Conservation (phyloP, 2,113 vertebrate species). For the Hyaena hyaena region DNA sequence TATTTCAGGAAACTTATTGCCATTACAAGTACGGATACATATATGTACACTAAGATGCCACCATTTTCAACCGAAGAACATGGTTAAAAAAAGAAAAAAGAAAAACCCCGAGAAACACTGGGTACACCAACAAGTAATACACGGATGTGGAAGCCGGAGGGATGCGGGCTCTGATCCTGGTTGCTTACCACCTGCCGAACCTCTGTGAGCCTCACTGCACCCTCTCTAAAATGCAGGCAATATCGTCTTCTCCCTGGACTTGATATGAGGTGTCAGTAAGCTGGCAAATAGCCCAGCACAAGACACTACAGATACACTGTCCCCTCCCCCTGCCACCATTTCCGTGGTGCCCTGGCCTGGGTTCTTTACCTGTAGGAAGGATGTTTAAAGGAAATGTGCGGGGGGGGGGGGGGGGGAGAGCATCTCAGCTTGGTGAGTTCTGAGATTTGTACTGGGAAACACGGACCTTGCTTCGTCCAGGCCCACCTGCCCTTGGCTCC, state of each 20-base stretch:
- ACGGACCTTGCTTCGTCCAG: too few species aligned
- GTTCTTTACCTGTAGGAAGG: not conserved
- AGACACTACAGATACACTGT: not conserved
- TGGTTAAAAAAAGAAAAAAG: not conserved
- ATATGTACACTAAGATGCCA: not conserved
- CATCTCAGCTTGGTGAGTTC: too few species aligned
- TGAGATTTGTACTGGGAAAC: too few species aligned
- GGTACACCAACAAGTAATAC: not conserved
- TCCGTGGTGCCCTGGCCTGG: not conserved
- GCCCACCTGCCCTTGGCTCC: too few species aligned
- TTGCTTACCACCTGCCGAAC: not conserved
- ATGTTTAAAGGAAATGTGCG: not conserved
- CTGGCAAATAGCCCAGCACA: not conserved
- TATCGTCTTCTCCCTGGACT: not conserved
- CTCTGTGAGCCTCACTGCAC: not conserved
- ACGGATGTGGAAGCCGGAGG: not conserved
- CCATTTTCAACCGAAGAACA: not conserved
- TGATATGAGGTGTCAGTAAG: not conserved
- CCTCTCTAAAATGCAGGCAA: slow-evolving; percentile 17
- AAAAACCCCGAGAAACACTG: not conserved
- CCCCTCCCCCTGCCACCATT: not conserved
- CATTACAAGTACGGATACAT: not conserved
- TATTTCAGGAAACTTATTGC: not conserved
- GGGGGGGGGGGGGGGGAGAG: not conserved
- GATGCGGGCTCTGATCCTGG: not conserved